Percentiles rank a stretch among this genome's conserved stretches.
Evolutionary conservation across 2,888 invertebrate species (phyloP).

Genomic region (Monochamus alternatus): DNA sequence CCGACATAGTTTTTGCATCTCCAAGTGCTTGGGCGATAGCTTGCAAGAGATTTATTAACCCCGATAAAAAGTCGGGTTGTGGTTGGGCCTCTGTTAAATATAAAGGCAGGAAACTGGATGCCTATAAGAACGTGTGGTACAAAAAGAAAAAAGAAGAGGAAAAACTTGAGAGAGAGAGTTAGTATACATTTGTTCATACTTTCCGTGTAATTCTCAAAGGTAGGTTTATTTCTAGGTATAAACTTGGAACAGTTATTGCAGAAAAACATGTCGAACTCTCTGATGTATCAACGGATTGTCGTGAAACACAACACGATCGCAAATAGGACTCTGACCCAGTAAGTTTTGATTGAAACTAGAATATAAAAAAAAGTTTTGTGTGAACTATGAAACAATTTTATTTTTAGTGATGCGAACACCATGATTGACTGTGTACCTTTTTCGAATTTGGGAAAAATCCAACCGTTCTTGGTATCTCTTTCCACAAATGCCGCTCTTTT

Average conservation of each 20-base stretch:
- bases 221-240: slow-evolving; percentile 45
- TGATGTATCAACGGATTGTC: slow-evolving; percentile 76
- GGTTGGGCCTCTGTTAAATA: slow-evolving; percentile 95
- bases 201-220: slow-evolving; percentile 21
- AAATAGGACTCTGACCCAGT: slow-evolving; percentile 85
- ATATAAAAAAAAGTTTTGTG: neutral
- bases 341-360: slow-evolving; percentile 65
- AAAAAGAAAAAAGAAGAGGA: slow-evolving; percentile 74
- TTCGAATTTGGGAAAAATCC: slow-evolving; percentile 89
- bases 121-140: slow-evolving; percentile 90
- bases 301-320: slow-evolving; percentile 84
- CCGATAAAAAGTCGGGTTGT: slow-evolving; percentile 92
- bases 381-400: slow-evolving; percentile 2
- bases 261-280: slow-evolving; percentile 58
- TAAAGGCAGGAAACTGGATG: slow-evolving; percentile 89
- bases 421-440: slow-evolving; percentile 93
- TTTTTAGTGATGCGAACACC: slow-evolving; percentile 88
- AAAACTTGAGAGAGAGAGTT: slow-evolving; percentile 59
- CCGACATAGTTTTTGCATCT: slow-evolving; percentile 89
- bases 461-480: slow-evolving; percentile 92
- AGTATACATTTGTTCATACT: slow-evolving; percentile 24
- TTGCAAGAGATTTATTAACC: slow-evolving; percentile 92
- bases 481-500: slow-evolving; percentile 90
- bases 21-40: slow-evolving; percentile 96
- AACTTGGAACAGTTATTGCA: slow-evolving; percentile 58